A percentile compares a stretch with the other conserved stretches of the same genome.
Evolutionary conservation across 2,113 vertebrate species (phyloP).

Genomic region (Oenanthe melanoleuca): DNA sequence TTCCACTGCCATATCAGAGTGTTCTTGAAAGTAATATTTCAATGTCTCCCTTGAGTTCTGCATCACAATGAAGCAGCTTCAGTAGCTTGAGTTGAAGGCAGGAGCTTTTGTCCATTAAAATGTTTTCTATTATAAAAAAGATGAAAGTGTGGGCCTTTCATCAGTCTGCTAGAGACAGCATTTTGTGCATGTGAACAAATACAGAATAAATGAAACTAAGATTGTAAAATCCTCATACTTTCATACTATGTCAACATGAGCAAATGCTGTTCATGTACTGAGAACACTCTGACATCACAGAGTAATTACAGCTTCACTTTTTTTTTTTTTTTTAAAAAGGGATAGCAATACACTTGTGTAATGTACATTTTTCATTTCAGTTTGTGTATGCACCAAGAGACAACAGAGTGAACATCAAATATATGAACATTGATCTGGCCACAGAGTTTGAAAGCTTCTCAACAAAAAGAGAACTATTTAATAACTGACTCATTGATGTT

Average conservation of each 20-base stretch:
- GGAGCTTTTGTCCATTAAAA: not conserved
- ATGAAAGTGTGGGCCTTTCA: not conserved
- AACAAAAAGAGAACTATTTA: not conserved
- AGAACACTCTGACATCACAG: not conserved
- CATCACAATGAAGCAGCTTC: not conserved
- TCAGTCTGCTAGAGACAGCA: not conserved
- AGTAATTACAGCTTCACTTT: not conserved
- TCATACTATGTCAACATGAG: not conserved
- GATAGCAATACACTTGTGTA: not conserved
- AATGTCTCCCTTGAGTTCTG: not conserved
- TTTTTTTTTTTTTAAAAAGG: not conserved
- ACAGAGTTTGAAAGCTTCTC: not conserved
- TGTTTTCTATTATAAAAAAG: not conserved
- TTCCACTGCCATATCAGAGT: rapidly evolving
- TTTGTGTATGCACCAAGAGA: not conserved
- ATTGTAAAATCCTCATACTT: not conserved
- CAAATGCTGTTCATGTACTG: not conserved
- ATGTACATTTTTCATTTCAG: not conserved
- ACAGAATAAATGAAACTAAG: not conserved
- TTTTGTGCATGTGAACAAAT: not conserved
- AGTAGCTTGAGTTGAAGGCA: not conserved
- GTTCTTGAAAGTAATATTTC: not conserved
- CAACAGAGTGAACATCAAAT: not conserved
- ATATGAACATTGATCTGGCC: not conserved
- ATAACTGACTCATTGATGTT: not conserved